Evolutionary conservation across 2,113 vertebrate genomes (phyloP).

Genomic region (Centropus unirufus): DNA sequence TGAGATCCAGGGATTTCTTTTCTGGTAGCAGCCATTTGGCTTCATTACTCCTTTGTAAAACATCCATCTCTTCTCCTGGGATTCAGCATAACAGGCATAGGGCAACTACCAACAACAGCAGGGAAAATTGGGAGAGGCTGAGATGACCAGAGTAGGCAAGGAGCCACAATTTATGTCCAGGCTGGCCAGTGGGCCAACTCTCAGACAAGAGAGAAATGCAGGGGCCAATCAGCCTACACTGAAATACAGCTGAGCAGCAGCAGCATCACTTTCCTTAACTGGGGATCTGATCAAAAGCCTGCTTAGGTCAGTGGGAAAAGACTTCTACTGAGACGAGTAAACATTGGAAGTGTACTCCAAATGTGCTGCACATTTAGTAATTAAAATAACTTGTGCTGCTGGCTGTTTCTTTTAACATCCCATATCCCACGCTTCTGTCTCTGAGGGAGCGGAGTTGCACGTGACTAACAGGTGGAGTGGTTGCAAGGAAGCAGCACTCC

Average conservation of each 20-base stretch:
- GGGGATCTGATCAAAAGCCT: neutral
- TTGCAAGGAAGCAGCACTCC: neutral
- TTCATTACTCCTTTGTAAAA: constrained; percentile 1
- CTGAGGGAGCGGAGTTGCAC: neutral
- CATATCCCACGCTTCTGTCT: neutral
- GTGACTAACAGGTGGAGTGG: neutral
- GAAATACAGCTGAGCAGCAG: neutral
- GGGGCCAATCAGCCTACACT: rapidly evolving
- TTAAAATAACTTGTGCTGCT: neutral
- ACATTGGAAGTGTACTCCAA: neutral
- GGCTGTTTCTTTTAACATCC: neutral
- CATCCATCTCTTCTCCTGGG: neutral
- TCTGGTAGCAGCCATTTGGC: neutral
- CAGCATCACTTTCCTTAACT: neutral
- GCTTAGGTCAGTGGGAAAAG: neutral
- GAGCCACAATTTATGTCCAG: neutral
- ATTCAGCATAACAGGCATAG: neutral
- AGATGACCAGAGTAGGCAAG: neutral
- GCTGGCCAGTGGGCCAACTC: neutral
- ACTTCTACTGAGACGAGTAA: neutral
- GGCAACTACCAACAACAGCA: neutral
- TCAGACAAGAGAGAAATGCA: rapidly evolving
- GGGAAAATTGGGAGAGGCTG: neutral
- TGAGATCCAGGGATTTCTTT: constrained; percentile 12
- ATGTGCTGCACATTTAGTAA: neutral